A percentile compares a stretch with the other conserved stretches of the same genome.
These are phyloP conservation scores for Tringa solitaria DNA, from an alignment of 2,113 vertebrate species.

Conservation along the genomic window DNA sequence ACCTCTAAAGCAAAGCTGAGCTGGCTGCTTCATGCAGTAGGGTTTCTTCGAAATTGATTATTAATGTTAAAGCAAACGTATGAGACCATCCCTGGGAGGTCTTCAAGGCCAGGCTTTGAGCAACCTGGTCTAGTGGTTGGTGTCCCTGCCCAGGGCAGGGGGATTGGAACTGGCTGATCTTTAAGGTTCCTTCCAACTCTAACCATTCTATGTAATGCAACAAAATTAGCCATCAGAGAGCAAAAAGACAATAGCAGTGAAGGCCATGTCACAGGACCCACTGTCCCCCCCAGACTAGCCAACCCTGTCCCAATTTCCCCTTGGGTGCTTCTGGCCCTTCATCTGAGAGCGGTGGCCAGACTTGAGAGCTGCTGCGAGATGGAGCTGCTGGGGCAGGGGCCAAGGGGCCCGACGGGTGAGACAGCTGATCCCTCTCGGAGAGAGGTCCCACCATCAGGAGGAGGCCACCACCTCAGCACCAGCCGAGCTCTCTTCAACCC, in stretches of 20 bases:
- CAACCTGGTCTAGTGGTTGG: neutral
- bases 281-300: neutral
- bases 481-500: neutral
- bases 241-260: neutral
- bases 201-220: neutral
- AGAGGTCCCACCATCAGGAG: neutral
- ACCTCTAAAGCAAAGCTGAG: neutral
- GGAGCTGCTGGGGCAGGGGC: neutral
- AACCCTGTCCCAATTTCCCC: neutral
- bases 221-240: neutral
- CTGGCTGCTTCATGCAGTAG: neutral
- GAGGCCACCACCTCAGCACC: fast-evolving
- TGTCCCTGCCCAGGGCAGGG: neutral
- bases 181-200: neutral
- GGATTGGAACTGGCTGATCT: neutral
- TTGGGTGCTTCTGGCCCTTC: fast-evolving
- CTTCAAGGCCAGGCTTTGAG: neutral
- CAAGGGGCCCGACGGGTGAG: fast-evolving
- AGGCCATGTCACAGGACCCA: fast-evolving
- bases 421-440: fast-evolving
- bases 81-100: neutral
- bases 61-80: neutral
- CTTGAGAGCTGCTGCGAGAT: neutral
- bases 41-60: neutral
- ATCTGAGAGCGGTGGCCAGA: neutral